Evolutionary conservation across 2,113 vertebrate genomes (phyloP).

Genomic region (Odocoileus virginianus): DNA sequence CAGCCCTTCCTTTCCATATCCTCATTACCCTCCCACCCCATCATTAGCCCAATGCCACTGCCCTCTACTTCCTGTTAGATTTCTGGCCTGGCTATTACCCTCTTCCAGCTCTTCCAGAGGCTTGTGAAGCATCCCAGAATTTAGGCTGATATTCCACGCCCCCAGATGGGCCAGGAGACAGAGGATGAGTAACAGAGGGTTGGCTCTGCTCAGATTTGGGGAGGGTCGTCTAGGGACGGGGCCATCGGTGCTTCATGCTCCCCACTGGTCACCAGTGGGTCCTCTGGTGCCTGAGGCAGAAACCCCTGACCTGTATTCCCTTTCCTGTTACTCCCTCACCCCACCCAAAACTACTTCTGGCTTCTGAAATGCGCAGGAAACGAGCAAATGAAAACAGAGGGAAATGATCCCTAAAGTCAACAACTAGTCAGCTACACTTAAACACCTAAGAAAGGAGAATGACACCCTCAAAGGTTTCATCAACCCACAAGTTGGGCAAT

Average conservation of each 20-base stretch:
- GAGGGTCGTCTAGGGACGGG: not conserved
- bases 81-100: not conserved
- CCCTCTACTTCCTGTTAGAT: not conserved
- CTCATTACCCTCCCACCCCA: not conserved
- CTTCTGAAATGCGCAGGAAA: constrained; percentile 26
- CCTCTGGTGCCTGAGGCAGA: not conserved
- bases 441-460: constrained; percentile 27
- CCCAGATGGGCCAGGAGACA: not conserved
- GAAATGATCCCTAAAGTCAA: constrained; percentile 15
- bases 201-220: not conserved
- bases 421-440: not conserved
- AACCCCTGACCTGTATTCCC: not conserved
- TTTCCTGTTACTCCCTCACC: not conserved
- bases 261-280: not conserved
- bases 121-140: not conserved
- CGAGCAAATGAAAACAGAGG: not conserved
- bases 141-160: not conserved
- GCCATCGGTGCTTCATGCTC: not conserved
- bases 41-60: not conserved
- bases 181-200: not conserved
- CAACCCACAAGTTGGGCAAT: not conserved
- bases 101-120: not conserved
- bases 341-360: not conserved
- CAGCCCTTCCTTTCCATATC: not conserved
- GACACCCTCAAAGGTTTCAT: constrained; percentile 10